Percentiles rank a stretch among this genome's conserved stretches.
Conservation (phyloP, 2,797 vertebrate genomes). For the Thripadectes ignobilis region DNA sequence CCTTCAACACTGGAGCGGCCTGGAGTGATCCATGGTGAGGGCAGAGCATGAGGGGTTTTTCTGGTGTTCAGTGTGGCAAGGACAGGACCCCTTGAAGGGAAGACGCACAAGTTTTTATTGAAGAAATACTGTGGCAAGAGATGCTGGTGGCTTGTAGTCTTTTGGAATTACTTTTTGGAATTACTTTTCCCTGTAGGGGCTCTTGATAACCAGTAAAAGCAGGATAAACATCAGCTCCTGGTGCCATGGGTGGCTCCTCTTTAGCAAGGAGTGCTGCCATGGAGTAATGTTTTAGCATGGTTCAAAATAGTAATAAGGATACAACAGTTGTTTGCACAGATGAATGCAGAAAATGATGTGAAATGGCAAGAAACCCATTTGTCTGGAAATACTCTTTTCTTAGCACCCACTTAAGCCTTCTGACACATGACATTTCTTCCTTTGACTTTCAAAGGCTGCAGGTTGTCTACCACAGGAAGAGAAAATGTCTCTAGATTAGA, state of each 20-base stretch:
- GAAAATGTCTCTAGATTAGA: not conserved
- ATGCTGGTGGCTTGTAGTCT: not conserved
- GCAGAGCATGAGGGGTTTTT: rapidly evolving
- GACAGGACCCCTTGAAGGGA: not conserved
- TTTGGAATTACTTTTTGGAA: not conserved
- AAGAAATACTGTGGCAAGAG: not conserved
- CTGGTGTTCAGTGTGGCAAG: rapidly evolving
- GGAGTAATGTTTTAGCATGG: not conserved
- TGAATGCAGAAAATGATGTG: not conserved
- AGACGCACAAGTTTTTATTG: not conserved
- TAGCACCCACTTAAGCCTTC: not conserved
- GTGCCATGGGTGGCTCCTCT: not conserved
- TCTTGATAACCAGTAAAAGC: not conserved
- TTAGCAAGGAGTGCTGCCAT: not conserved
- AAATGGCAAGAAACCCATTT: not conserved
- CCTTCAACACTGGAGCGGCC: not conserved
- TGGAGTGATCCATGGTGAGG: rapidly evolving
- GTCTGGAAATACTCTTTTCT: not conserved
- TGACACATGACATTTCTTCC: not conserved
- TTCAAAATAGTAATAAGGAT: not conserved
- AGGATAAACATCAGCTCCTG: not conserved
- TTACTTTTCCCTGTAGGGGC: not conserved
- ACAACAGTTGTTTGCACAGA: not conserved
- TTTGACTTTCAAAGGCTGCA: not conserved
- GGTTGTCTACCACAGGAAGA: not conserved